phyloP scores from a whole-genome alignment of 2,113 vertebrate species.

The Notothenia rossii region DNA sequence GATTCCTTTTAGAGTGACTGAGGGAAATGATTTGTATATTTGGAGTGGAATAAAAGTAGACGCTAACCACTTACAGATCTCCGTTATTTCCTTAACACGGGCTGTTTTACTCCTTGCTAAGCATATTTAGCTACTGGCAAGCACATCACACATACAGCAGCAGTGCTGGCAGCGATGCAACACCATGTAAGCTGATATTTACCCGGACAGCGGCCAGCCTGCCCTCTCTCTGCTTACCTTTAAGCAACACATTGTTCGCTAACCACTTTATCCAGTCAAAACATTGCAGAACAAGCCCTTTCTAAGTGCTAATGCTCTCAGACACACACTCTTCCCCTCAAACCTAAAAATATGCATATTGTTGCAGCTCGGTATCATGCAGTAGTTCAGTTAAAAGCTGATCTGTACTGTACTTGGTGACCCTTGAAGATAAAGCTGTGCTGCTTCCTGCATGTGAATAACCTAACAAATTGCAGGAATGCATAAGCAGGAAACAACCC shows the following conservation, averaged over 20 bases:
- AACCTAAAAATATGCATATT: not conserved
- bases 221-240: slow-evolving; percentile 18
- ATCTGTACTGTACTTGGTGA: slow-evolving; percentile 26
- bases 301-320: slow-evolving; percentile 1
- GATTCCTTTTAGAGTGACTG: slow-evolving; percentile 16
- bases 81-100: slow-evolving; percentile 50
- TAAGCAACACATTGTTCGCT: slow-evolving; percentile 23
- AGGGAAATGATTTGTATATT: slow-evolving; percentile 31
- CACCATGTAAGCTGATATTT: slow-evolving; percentile 58
- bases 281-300: slow-evolving; percentile 21
- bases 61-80: slow-evolving; percentile 63
- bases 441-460: slow-evolving; percentile 34
- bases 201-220: slow-evolving; percentile 23
- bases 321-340: not conserved
- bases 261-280: slow-evolving; percentile 25
- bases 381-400: not conserved
- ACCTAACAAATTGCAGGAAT: slow-evolving; percentile 62
- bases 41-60: slow-evolving; percentile 55
- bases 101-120: slow-evolving; percentile 46
- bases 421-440: slow-evolving; percentile 1
- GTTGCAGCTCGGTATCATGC: slow-evolving; percentile 1
- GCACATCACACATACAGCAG: slow-evolving; percentile 42
- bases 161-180: slow-evolving; percentile 46
- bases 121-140: slow-evolving; percentile 61
- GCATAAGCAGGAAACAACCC: slow-evolving; percentile 57